phyloP scores from a whole-genome alignment of 2,888 invertebrate genomes.

The Acrocera orbiculus region DNA sequence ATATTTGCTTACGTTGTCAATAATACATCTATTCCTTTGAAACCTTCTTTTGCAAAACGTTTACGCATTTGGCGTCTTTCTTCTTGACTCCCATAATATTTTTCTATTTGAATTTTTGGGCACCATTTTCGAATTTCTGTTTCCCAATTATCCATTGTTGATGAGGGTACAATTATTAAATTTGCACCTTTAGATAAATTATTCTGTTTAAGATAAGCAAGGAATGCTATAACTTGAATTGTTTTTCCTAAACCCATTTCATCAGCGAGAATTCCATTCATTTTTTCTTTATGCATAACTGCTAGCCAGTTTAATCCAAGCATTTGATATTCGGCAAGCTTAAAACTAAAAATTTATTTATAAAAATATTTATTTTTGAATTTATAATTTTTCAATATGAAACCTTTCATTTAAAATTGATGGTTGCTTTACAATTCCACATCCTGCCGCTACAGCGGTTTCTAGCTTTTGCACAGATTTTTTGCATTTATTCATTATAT shows the following conservation, averaged over 20 bases:
- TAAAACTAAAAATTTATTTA: conserved; percentile 36
- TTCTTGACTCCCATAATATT: conserved; percentile 78
- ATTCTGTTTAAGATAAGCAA: conserved; percentile 73
- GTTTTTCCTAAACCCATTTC: conserved; percentile 97
- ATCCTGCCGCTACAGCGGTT: conserved; percentile 57
- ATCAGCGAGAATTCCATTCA: conserved; percentile 91
- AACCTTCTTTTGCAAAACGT: conserved; percentile 52
- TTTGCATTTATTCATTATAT: conserved; percentile 72
- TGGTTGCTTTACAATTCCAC: conserved; percentile 61
- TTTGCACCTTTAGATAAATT: conserved; percentile 60
- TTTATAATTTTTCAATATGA: neutral
- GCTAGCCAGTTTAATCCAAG: conserved; percentile 86
- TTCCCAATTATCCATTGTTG: conserved; percentile 83
- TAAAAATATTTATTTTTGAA: neutral
- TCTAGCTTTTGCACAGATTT: conserved; percentile 64
- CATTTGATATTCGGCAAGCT: conserved; percentile 70
- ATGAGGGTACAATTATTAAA: conserved; percentile 89
- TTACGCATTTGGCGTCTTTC: conserved; percentile 63
- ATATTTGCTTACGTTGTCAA: conserved; percentile 58
- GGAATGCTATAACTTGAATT: conserved; percentile 81
- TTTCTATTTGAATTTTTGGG: conserved; percentile 56
- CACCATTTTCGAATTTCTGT: conserved; percentile 63
- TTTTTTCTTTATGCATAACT: conserved; percentile 69
- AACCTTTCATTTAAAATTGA: conserved; percentile 40
- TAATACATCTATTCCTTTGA: conserved; percentile 63